Evolutionary conservation across 2,797 vertebrate species (phyloP).

Genomic region (Margarornis squamiger): DNA sequence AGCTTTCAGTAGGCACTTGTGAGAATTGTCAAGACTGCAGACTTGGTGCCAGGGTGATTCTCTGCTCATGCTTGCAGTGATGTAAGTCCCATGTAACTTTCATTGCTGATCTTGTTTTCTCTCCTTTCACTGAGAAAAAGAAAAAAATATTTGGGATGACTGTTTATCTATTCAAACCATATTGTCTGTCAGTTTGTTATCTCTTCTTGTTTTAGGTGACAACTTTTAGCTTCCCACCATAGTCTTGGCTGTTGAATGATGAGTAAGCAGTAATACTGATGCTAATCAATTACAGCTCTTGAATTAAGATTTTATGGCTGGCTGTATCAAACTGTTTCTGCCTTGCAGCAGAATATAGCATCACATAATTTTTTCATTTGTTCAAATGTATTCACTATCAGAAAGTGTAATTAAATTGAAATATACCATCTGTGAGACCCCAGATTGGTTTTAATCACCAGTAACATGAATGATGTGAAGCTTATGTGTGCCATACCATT

Average conservation of each 20-base stretch:
- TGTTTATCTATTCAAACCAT: not conserved
- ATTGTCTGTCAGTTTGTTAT: not conserved
- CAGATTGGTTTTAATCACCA: not conserved
- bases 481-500: not conserved
- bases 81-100: not conserved
- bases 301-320: conserved; percentile 21
- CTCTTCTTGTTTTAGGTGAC: not conserved
- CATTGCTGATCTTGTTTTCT: not conserved
- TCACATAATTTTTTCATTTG: not conserved
- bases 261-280: not conserved
- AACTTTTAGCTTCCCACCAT: not conserved
- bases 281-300: not conserved
- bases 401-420: conserved; percentile 20
- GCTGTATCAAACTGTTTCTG: not conserved
- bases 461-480: not conserved
- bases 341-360: not conserved
- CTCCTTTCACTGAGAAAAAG: not conserved
- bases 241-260: not conserved
- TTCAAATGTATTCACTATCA: not conserved
- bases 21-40: not conserved
- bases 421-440: not conserved
- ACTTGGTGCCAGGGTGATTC: not conserved
- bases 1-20: not conserved
- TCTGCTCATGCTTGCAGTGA: not conserved
- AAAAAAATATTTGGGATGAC: not conserved